Percentiles rank a stretch among this genome's conserved stretches.
Conservation (phyloP, 1,140 invertebrate genomes). For the Onthophagus taurus region DNA sequence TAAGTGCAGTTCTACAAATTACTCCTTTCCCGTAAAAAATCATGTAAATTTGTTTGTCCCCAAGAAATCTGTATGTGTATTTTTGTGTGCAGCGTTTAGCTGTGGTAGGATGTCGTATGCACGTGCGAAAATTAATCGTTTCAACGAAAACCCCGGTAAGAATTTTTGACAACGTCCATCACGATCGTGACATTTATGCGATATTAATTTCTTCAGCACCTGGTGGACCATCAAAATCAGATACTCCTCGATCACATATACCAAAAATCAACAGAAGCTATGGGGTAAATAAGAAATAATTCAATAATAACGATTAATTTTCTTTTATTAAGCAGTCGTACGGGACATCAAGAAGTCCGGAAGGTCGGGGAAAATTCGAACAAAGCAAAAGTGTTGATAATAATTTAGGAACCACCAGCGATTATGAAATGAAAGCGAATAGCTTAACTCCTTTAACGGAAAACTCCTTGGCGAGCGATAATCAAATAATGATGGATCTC, state of each 20-base stretch:
- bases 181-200: too few relatives aligned
- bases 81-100: conserved; percentile 8
- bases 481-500: too few relatives aligned
- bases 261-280: conserved; percentile 8
- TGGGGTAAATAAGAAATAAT: neutral
- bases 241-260: too few relatives aligned
- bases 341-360: too few relatives aligned
- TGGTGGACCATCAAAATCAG: too few relatives aligned
- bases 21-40: conserved; percentile 6
- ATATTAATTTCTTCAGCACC: too few relatives aligned
- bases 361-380: too few relatives aligned
- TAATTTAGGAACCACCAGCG: too few relatives aligned
- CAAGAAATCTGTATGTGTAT: conserved; percentile 10
- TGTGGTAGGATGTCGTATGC: conserved; percentile 13
- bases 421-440: too few relatives aligned
- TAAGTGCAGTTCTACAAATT: conserved; percentile 3
- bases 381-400: too few relatives aligned
- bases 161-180: conserved; percentile 6
- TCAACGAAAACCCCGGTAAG: conserved; percentile 12
- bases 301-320: neutral
- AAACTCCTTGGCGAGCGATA: conserved; percentile 8
- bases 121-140: conserved; percentile 12
- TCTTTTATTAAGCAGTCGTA: too few relatives aligned
- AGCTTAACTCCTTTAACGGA: conserved; percentile 1
- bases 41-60: conserved; percentile 12